phyloP scores from a whole-genome alignment of 2,113 vertebrate genomes.

The Ctenomys sociabilis region DNA sequence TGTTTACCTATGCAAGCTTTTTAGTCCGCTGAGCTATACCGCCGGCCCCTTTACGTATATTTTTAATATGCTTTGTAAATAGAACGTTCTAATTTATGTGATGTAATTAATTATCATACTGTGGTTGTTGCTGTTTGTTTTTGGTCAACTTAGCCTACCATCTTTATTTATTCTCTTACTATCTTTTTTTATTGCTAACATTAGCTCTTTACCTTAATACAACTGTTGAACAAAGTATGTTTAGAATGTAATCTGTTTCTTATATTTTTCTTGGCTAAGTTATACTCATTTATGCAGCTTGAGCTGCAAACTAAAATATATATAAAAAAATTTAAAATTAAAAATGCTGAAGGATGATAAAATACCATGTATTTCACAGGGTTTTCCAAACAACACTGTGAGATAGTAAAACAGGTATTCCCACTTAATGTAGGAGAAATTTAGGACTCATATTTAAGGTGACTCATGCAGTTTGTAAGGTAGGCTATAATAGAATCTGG shows the following conservation, averaged over 20 bases:
- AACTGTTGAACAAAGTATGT: neutral
- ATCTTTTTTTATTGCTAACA: constrained; percentile 41
- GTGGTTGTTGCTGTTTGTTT: constrained; percentile 47
- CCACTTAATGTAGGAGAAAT: constrained; percentile 12
- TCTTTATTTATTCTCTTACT: neutral
- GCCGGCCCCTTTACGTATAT: no score
- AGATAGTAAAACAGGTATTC: constrained; percentile 10
- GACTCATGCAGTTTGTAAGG: constrained; percentile 2
- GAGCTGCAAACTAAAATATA: neutral
- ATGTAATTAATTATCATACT: constrained; percentile 2
- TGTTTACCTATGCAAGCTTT: no score
- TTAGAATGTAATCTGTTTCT: constrained; percentile 22
- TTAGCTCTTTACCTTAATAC: constrained; percentile 13
- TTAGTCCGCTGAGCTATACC: no score
- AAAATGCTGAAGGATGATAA: neutral
- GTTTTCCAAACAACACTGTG: neutral
- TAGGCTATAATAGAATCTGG: neutral
- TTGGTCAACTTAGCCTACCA: neutral
- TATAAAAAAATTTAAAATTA: neutral
- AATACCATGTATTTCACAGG: neutral
- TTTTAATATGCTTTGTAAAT: constrained; percentile 12
- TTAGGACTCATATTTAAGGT: constrained; percentile 1
- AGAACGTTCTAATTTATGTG: neutral
- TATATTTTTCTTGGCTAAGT: neutral
- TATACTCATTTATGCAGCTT: neutral